A percentile compares a stretch with the other conserved stretches of the same genome.
Evolutionary conservation across 64 coral and sea anemone genomes (phyloP).

Genomic region (Pachyseris speciosa): DNA sequence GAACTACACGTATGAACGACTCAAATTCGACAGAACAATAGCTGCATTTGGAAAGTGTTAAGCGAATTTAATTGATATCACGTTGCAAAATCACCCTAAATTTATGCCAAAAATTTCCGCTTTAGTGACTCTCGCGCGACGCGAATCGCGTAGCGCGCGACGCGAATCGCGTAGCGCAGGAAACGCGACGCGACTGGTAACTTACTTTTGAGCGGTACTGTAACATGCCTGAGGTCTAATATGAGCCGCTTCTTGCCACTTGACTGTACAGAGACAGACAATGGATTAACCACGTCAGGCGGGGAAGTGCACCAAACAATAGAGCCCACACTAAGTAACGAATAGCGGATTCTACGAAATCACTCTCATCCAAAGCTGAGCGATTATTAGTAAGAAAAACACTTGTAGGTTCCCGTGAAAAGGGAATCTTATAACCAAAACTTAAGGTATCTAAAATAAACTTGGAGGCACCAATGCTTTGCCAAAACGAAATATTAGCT

Average conservation of each 20-base stretch:
- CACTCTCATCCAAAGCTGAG: background rate
- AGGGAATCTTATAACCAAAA: background rate
- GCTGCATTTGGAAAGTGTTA: no score
- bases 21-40: no score
- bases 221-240: slow-evolving; percentile 52
- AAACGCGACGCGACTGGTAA: no score
- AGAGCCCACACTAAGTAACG: background rate
- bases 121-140: no score
- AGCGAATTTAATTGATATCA: no score
- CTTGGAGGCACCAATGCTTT: slow-evolving; percentile 23
- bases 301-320: background rate
- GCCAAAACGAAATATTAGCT: background rate
- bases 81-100: no score
- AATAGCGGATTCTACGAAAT: background rate
- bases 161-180: no score
- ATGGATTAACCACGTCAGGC: slow-evolving; percentile 45
- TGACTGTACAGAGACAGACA: slow-evolving; percentile 29
- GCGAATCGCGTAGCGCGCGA: no score
- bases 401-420: background rate
- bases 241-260: slow-evolving; percentile 44
- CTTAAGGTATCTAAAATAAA: background rate
- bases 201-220: no score
- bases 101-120: no score
- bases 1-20: no score
- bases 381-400: slow-evolving; percentile 40